A percentile compares a stretch with the other conserved stretches of the same genome.
phyloP scores from a whole-genome alignment of 1,140 invertebrate genomes.

The Meloidogyne chitwoodi region DNA sequence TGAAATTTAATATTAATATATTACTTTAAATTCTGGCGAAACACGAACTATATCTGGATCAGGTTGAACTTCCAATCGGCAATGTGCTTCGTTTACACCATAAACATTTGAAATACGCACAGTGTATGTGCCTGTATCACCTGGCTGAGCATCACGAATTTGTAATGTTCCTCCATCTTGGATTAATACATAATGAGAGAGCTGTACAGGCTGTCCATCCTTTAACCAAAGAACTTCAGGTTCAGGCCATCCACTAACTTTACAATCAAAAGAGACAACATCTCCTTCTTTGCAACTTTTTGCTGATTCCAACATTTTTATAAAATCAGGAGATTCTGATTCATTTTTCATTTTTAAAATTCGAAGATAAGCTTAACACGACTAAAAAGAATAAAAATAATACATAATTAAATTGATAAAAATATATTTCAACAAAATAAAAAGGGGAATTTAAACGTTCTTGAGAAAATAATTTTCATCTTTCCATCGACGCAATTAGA shows the following conservation, averaged over 20 bases:
- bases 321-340: conserved; percentile 52
- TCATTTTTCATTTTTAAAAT: conserved; percentile 59
- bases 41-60: conserved; percentile 59
- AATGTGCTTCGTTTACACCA: conserved; percentile 43
- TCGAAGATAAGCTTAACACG: conserved; percentile 57
- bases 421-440: no score
- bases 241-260: conserved; percentile 59
- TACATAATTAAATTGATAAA: no score
- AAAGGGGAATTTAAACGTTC: no score
- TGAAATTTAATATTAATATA: not conserved
- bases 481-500: no score
- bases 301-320: conserved; percentile 37
- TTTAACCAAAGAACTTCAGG: conserved; percentile 51
- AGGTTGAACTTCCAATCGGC: conserved; percentile 53
- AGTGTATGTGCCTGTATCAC: conserved; percentile 56
- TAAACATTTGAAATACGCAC: conserved; percentile 56
- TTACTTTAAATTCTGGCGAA: conserved; percentile 53
- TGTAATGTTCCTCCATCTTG: conserved; percentile 57
- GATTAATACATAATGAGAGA: conserved; percentile 54
- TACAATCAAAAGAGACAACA: conserved; percentile 57
- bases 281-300: conserved; percentile 57
- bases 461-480: no score
- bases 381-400: no score
- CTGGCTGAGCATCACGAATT: conserved; percentile 58
- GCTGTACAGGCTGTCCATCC: conserved; percentile 58